Conservation (phyloP, 1,140 invertebrate species). For the Protaetia brevitarsis region DNA sequence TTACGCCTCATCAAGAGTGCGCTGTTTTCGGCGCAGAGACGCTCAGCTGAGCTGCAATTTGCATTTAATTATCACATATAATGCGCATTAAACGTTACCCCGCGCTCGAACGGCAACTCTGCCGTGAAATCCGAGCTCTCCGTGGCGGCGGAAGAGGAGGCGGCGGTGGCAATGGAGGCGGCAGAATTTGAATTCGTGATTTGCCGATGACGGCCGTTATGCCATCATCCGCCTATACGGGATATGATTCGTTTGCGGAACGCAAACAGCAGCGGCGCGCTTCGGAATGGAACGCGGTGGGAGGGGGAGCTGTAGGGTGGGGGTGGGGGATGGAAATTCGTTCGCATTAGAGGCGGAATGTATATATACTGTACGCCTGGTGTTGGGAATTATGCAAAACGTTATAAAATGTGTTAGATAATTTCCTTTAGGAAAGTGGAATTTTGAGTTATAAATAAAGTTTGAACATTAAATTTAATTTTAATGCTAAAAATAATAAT, state of each 20-base stretch:
- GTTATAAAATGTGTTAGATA: no score
- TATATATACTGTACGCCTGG: no score
- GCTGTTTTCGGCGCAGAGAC: conserved; percentile 46
- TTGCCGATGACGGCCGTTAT: conserved; percentile 17
- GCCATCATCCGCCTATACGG: conserved; percentile 1
- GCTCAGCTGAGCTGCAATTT: conserved; percentile 49
- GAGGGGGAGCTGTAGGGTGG: no score
- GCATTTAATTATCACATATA: conserved; percentile 51
- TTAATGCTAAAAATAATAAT: no score
- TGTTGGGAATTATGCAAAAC: no score
- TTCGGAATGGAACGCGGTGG: neutral
- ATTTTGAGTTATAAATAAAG: no score
- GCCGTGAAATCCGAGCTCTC: conserved; percentile 42
- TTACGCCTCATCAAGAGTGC: conserved; percentile 48
- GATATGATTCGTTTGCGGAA: conserved; percentile 13
- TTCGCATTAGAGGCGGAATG: no score
- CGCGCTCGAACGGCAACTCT: conserved; percentile 33
- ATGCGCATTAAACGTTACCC: conserved; percentile 46
- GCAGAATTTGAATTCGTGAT: conserved; percentile 39
- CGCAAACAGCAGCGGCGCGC: conserved; percentile 7
- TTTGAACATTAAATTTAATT: no score
- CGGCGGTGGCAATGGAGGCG: neutral
- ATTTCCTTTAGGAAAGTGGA: no score
- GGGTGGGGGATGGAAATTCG: no score
- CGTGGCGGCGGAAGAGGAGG: neutral